Percentiles rank a stretch among this genome's conserved stretches.
Evolutionary conservation across 2,797 vertebrate genomes (phyloP).

Genomic region (Cossypha caffra): DNA sequence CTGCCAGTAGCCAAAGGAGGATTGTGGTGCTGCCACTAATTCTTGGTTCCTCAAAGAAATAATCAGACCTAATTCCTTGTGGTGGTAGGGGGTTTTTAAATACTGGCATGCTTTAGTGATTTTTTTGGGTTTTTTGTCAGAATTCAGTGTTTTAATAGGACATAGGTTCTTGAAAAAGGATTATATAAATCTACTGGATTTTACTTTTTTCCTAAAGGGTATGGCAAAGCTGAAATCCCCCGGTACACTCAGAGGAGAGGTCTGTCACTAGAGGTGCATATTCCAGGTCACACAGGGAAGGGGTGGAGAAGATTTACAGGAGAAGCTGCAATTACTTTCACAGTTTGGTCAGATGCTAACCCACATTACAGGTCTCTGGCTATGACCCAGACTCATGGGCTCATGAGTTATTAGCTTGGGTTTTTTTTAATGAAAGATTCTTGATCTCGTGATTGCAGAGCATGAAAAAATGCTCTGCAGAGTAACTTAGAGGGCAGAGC

Average conservation of each 20-base stretch:
- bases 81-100: neutral
- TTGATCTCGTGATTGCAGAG: neutral
- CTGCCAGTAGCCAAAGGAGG: neutral
- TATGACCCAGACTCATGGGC: neutral
- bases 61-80: neutral
- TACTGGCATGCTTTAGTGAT: neutral
- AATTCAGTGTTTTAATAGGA: neutral
- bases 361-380: neutral
- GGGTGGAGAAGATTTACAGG: neutral
- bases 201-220: neutral
- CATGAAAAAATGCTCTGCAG: neutral
- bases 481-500: neutral
- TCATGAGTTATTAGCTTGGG: neutral
- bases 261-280: neutral
- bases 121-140: neutral
- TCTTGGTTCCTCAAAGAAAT: neutral
- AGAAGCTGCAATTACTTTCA: constrained; percentile 3
- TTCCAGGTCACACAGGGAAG: neutral
- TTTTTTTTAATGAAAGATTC: neutral
- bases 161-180: neutral
- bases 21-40: neutral
- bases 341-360: constrained; percentile 33
- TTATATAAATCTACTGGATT: neutral
- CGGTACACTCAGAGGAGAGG: neutral
- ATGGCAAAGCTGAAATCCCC: neutral